These are phyloP conservation scores for Xanthostigma xanthostigma DNA, from an alignment of 2,888 invertebrate species.

Conservation along the genomic window DNA sequence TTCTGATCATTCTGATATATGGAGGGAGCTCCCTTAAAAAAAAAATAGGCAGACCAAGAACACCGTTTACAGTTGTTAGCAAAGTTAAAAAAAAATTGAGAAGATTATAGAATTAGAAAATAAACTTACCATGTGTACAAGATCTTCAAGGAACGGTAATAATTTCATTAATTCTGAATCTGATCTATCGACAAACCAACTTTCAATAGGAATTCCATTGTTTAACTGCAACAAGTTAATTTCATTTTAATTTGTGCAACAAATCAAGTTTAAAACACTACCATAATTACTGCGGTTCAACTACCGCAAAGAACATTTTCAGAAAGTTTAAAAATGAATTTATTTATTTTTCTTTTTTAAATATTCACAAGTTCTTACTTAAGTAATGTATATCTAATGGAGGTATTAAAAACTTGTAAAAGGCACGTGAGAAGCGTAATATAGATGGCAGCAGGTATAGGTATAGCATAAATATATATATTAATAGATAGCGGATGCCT, in stretches of 20 bases:
- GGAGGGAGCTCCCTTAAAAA: too few relatives aligned
- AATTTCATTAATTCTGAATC: conserved; percentile 84
- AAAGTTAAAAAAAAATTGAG: too few relatives aligned
- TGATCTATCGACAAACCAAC: conserved; percentile 85
- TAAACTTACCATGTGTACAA: conserved; percentile 57
- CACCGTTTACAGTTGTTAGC: too few relatives aligned
- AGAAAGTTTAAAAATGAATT: background rate
- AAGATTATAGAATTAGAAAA: background rate
- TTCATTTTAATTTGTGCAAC: background rate
- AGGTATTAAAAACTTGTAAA: too few relatives aligned
- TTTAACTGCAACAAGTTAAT: conserved; percentile 47
- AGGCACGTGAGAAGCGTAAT: too few relatives aligned
- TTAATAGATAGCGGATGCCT: too few relatives aligned
- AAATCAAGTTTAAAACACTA: conserved; percentile 11
- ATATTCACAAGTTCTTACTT: conserved; percentile 6
- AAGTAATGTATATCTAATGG: too few relatives aligned
- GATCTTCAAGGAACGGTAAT: conserved; percentile 78
- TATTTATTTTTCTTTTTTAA: background rate
- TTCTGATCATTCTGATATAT: too few relatives aligned
- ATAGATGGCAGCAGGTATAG: too few relatives aligned
- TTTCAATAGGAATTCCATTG: conserved; percentile 94
- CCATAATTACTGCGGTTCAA: too few relatives aligned
- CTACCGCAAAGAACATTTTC: background rate
- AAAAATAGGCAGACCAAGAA: too few relatives aligned
- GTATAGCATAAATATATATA: too few relatives aligned